Conservation (phyloP, 2,113 vertebrate species). For the Microcebus tavaratra region DNA sequence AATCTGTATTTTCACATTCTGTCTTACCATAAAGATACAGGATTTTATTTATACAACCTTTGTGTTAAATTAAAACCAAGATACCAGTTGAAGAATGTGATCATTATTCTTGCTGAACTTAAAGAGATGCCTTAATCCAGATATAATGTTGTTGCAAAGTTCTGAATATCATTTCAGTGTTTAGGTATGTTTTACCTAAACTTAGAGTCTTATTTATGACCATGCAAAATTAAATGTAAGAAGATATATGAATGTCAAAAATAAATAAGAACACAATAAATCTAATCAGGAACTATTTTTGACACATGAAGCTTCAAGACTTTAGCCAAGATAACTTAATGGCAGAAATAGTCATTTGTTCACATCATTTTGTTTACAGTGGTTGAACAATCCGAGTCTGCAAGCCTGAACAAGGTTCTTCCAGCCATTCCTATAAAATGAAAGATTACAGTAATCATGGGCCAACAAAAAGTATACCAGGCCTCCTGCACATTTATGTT, state of each 20-base stretch:
- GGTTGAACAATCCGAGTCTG: not conserved
- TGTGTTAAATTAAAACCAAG: constrained; percentile 30
- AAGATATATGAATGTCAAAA: not conserved
- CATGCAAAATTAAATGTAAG: not conserved
- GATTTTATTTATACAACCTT: constrained; percentile 15
- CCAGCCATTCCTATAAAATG: not conserved
- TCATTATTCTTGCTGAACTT: not conserved
- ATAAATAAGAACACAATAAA: not conserved
- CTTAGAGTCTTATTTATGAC: not conserved
- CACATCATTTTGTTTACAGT: not conserved
- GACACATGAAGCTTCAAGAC: constrained; percentile 25
- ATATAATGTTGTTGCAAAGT: not conserved
- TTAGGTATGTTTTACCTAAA: not conserved
- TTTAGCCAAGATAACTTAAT: not conserved
- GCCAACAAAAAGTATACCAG: not conserved
- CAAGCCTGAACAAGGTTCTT: not conserved
- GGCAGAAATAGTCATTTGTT: constrained; percentile 8
- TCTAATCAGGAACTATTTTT: constrained; percentile 25
- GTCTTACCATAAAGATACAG: not conserved
- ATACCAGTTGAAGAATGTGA: not conserved
- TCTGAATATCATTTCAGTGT: not conserved
- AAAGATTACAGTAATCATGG: not conserved
- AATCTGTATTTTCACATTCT: not conserved
- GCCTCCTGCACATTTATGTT: not conserved
- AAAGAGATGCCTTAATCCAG: not conserved